These are phyloP conservation scores for Lochmaea capreae DNA, from an alignment of 2,888 invertebrate species.

Conservation along the genomic window DNA sequence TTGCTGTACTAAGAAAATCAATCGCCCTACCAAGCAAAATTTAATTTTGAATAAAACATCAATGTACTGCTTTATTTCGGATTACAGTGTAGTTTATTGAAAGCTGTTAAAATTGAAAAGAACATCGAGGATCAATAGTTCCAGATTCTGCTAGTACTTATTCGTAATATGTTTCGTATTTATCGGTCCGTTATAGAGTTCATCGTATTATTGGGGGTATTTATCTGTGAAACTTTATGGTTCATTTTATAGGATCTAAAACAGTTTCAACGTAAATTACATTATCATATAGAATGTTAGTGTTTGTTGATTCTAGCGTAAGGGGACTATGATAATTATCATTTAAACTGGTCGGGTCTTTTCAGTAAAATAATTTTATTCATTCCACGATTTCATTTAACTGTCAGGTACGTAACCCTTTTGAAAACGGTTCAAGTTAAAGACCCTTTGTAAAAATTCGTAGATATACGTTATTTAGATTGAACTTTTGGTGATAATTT, in stretches of 20 bases:
- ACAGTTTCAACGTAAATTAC: conserved; percentile 12
- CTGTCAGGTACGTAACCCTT: too few species aligned
- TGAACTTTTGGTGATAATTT: too few species aligned
- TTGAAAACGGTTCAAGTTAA: too few species aligned
- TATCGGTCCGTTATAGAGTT: background rate
- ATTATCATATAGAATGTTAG: conserved; percentile 17
- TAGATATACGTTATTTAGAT: too few species aligned
- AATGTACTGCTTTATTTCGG: too few species aligned
- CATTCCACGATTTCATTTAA: too few species aligned
- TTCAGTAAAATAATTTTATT: too few species aligned
- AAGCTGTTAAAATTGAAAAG: background rate
- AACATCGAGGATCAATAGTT: background rate
- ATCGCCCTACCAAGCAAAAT: too few species aligned
- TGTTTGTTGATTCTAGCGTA: background rate
- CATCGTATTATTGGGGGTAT: conserved; percentile 1
- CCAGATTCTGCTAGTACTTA: background rate
- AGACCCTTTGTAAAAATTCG: too few species aligned
- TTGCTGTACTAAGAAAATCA: too few species aligned
- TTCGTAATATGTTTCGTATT: conserved; percentile 4
- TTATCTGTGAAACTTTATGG: conserved; percentile 3
- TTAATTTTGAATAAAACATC: too few species aligned
- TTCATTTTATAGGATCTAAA: conserved; percentile 10
- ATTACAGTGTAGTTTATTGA: background rate
- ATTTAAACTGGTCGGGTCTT: background rate
- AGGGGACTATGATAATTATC: too few species aligned